phyloP scores from a whole-genome alignment of 2,113 vertebrate genomes.

The Myodes glareolus region DNA sequence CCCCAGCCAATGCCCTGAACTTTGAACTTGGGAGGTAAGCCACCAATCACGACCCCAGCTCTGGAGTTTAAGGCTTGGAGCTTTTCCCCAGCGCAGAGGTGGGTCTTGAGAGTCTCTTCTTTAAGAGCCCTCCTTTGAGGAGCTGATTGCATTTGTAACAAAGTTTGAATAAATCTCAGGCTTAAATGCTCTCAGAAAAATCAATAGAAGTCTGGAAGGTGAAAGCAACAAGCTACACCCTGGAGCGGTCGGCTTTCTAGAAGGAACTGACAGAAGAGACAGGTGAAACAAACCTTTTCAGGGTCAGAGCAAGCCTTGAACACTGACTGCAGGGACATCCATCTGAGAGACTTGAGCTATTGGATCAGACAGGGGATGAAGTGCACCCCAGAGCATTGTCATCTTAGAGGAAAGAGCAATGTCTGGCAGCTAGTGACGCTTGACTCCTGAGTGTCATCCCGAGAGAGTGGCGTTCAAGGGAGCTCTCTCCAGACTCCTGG shows the following conservation, averaged over 20 bases:
- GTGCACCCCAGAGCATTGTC: background rate
- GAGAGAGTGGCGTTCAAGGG: background rate
- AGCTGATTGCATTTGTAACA: constrained; percentile 16
- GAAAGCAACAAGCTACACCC: background rate
- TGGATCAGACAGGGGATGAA: background rate
- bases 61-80: background rate
- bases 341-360: background rate
- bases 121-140: background rate
- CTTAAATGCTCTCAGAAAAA: background rate
- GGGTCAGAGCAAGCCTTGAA: background rate
- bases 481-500: background rate
- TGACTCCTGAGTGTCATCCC: background rate
- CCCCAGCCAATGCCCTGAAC: background rate
- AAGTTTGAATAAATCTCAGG: background rate
- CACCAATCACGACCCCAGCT: background rate
- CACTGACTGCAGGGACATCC: background rate
- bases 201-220: background rate
- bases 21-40: background rate
- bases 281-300: background rate
- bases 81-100: background rate
- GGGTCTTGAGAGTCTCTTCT: background rate
- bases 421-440: background rate
- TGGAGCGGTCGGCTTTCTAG: background rate
- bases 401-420: background rate
- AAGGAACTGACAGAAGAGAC: background rate